Evolutionary conservation across 2,113 vertebrate species (phyloP), one percentile per base, ranked within the genome.

Genomic region (Sphyrna mokarran): DNA sequence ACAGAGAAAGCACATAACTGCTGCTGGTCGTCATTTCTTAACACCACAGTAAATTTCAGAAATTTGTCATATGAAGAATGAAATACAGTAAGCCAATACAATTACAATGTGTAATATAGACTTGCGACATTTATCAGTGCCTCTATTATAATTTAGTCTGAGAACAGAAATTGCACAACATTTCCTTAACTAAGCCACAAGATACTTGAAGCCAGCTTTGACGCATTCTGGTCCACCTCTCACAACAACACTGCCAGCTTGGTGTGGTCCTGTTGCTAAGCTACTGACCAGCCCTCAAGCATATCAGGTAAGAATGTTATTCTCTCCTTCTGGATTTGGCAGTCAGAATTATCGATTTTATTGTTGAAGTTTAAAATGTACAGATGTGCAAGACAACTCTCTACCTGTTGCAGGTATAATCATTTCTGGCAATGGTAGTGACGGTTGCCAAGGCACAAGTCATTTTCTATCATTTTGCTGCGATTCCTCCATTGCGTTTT

Each of bases 171-270:
- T 83, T 33, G 10, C 43, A 16, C 5, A 63, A 26, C 54, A 11
- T 72, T 96, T 96, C 97, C 97, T 98, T 98, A 98, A 98, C 97
- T 96, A 96, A 93, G 95, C 95, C 96, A 95, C 80, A 96, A 98
- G 98, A 97, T 98, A 98, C 91, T 96, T 98, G 93, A 98, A 98
- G 95, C 98, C 98, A 0, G 96, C 98, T 96, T 96, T 98, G 96
- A 98, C 98, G 6, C 98, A 98, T 2, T 0, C 97, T 0, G 98
- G 98, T 18, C 98, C 98, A 48, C 98, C 98, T 0, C 97, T 98
- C 96, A 98, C 98, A 1, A 96, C 97, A 0, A 98, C 98, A 0
- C 96, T 98, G 96, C 98, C 98, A 0, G 96, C 96, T 85, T 98
- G 98, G 96, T 98, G 98, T 85, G 96, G 95, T 33, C 97, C 97